phyloP scores from a whole-genome alignment of 2,888 invertebrate genomes.

The Drosophila meridionalis region DNA sequence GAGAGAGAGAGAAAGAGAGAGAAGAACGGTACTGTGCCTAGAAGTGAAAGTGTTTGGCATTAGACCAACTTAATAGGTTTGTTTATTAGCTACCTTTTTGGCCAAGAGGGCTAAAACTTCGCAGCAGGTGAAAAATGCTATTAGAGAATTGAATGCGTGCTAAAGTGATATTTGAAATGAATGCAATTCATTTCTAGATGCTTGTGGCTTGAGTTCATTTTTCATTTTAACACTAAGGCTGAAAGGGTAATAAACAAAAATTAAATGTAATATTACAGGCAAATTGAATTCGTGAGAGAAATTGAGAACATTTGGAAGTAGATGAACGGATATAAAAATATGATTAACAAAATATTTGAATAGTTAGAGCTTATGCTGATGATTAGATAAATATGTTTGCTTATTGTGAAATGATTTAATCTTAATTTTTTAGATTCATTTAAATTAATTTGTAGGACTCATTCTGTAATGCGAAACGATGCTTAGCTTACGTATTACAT shows the following conservation, averaged over 20 bases:
- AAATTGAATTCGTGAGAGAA: neutral
- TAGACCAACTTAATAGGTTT: slow-evolving; percentile 45
- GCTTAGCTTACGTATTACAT: too few species aligned
- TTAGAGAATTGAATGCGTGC: slow-evolving; percentile 36
- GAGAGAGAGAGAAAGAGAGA: neutral
- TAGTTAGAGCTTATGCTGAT: too few species aligned
- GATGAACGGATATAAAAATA: too few species aligned
- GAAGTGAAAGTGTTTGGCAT: slow-evolving; percentile 62
- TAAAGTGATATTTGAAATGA: slow-evolving; percentile 14
- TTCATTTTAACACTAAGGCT: slow-evolving; percentile 21
- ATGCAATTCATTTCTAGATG: slow-evolving; percentile 9
- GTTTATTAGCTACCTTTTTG: slow-evolving; percentile 33
- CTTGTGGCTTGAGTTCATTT: slow-evolving; percentile 24
- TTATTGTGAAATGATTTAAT: too few species aligned
- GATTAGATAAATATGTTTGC: too few species aligned
- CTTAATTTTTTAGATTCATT: too few species aligned
- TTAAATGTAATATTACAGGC: neutral
- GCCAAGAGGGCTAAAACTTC: neutral
- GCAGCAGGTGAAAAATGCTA: slow-evolving; percentile 10
- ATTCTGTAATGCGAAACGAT: too few species aligned
- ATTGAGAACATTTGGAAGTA: too few species aligned
- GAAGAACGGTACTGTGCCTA: neutral
- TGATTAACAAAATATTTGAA: too few species aligned
- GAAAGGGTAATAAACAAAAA: slow-evolving; percentile 3
- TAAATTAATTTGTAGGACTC: too few species aligned